Evolutionary conservation across 1,140 invertebrate genomes (phyloP).

Genomic region (Saccostrea echinata): DNA sequence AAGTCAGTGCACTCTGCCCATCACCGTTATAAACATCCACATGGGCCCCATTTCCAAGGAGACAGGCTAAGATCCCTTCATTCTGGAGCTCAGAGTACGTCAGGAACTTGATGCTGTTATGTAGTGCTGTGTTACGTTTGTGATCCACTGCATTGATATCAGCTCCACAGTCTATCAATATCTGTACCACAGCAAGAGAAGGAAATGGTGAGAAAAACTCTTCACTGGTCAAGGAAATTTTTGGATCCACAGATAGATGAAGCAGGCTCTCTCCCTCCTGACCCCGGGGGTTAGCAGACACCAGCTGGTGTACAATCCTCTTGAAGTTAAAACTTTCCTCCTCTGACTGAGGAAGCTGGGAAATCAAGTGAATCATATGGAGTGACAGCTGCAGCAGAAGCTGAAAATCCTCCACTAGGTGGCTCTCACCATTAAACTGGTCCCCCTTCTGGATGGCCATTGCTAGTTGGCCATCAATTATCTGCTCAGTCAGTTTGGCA

Average conservation of each 20-base stretch:
- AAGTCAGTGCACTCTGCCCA: constrained; percentile 86
- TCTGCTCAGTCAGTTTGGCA: constrained; percentile 82
- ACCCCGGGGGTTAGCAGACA: constrained; percentile 87
- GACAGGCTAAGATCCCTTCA: constrained; percentile 86
- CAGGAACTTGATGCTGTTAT: constrained; percentile 61
- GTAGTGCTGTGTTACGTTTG: constrained; percentile 63
- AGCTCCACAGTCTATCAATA: constrained; percentile 64
- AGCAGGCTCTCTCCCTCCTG: constrained; percentile 89
- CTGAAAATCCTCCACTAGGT: constrained; percentile 74
- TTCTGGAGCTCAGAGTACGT: constrained; percentile 82
- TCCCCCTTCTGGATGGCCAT: neutral
- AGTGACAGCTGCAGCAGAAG: constrained; percentile 79
- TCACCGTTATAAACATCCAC: constrained; percentile 87
- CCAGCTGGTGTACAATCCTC: constrained; percentile 83
- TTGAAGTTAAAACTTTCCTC: constrained; percentile 80
- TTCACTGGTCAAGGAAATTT: constrained; percentile 63
- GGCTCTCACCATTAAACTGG: constrained; percentile 72
- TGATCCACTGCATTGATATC: constrained; percentile 62
- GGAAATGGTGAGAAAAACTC: constrained; percentile 66
- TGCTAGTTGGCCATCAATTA: constrained; percentile 66
- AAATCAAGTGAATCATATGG: constrained; percentile 81
- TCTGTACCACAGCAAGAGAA: constrained; percentile 60
- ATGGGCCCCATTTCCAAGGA: constrained; percentile 87
- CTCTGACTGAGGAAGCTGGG: constrained; percentile 80
- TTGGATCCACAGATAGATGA: constrained; percentile 86